Evolutionary conservation across 2,113 vertebrate genomes (phyloP).

Genomic region (Pseudorasbora parva): DNA sequence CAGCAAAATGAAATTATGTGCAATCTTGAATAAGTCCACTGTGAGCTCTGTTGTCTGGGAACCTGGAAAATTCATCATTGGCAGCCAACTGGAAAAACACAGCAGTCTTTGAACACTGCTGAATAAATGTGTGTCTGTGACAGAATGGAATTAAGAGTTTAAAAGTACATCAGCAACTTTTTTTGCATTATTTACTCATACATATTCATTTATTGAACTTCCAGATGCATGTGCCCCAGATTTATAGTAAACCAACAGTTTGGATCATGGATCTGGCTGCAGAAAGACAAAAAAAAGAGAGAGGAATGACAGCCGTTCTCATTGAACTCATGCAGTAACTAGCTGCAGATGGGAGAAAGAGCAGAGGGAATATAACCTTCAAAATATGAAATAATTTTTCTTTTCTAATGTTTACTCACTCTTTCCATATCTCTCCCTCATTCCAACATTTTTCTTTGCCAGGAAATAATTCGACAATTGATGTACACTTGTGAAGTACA

Average conservation of each 20-base stretch:
- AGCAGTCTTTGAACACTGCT: slow-evolving; percentile 3
- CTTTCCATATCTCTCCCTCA: slow-evolving; percentile 67
- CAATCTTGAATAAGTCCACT: slow-evolving; percentile 48
- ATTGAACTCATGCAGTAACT: slow-evolving; percentile 61
- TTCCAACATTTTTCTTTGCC: slow-evolving; percentile 55
- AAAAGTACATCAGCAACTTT: background rate
- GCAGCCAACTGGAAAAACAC: slow-evolving; percentile 35
- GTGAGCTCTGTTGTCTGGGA: slow-evolving; percentile 53
- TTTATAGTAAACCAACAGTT: background rate
- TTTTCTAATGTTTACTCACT: slow-evolving; percentile 47
- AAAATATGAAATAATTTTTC: slow-evolving; percentile 63
- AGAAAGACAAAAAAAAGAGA: slow-evolving; percentile 24
- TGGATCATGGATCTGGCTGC: background rate
- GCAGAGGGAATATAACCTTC: slow-evolving; percentile 47
- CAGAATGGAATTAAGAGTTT: background rate
- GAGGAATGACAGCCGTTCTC: slow-evolving; percentile 54
- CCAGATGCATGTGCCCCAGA: background rate
- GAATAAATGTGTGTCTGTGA: slow-evolving; percentile 1
- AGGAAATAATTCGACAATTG: slow-evolving; percentile 56
- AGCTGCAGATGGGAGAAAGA: slow-evolving; percentile 61
- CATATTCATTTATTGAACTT: background rate
- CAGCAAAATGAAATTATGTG: slow-evolving; percentile 27
- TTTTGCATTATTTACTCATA: background rate
- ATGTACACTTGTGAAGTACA: slow-evolving; percentile 54
- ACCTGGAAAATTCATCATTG: slow-evolving; percentile 70